These are phyloP conservation scores for Progne subis DNA, from an alignment of 2,113 vertebrate genomes.

Conservation along the genomic window DNA sequence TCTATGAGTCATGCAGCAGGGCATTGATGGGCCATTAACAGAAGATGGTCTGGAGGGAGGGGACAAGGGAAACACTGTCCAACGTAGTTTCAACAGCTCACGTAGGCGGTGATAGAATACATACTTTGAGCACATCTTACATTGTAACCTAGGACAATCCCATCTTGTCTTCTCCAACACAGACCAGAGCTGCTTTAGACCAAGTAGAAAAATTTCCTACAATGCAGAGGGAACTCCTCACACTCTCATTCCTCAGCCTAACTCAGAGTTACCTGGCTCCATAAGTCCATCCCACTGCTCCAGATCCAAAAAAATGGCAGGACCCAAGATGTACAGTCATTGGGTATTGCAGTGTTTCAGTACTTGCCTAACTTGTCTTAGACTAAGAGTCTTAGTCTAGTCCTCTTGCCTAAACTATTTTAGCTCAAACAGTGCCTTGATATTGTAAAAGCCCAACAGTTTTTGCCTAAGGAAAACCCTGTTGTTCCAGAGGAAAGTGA, in stretches of 20 bases:
- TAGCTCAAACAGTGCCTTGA: not conserved
- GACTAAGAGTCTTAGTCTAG: not conserved
- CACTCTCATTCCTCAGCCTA: not conserved
- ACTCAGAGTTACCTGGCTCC: not conserved
- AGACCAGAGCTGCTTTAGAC: not conserved
- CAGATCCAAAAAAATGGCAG: not conserved
- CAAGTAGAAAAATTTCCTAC: not conserved
- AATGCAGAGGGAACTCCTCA: not conserved
- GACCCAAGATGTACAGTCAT: not conserved
- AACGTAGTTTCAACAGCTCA: too few species aligned
- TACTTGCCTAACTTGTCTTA: not conserved
- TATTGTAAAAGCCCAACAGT: not conserved
- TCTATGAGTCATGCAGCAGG: too few species aligned
- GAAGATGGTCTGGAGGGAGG: too few species aligned
- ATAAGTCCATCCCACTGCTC: not conserved
- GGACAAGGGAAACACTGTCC: too few species aligned
- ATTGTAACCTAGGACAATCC: too few species aligned
- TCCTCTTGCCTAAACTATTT: not conserved
- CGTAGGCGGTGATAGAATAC: too few species aligned
- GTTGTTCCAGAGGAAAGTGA: not conserved
- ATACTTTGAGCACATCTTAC: too few species aligned
- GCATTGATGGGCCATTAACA: too few species aligned
- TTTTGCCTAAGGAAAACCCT: not conserved
- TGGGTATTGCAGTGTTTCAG: accelerated
- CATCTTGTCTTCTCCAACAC: not conserved